Evolutionary conservation across 1,140 invertebrate genomes (phyloP).

Genomic region (Calephelis virginiensis): DNA sequence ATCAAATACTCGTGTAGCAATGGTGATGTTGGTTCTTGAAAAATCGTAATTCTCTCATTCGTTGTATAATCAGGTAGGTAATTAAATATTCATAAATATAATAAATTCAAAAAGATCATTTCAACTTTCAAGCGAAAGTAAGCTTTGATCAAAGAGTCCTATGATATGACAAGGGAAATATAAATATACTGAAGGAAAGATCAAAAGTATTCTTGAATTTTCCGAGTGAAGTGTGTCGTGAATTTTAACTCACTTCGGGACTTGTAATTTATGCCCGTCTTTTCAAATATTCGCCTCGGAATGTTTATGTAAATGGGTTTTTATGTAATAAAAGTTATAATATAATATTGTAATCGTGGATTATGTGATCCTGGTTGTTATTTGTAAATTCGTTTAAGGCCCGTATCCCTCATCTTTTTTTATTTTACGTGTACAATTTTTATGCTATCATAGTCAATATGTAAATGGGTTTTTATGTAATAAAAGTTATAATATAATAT

Average conservation of each 20-base stretch:
- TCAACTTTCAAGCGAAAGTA: slow-evolving; percentile 2
- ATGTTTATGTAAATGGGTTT: slow-evolving; percentile 8
- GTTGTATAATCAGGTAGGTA: too few relatives aligned
- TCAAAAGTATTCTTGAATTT: slow-evolving; percentile 49
- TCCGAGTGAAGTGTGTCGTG: slow-evolving; percentile 8
- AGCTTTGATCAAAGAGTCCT: slow-evolving; percentile 42
- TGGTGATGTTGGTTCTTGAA: too few relatives aligned
- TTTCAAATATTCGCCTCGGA: slow-evolving; percentile 3
- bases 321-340: neutral
- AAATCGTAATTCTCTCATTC: too few relatives aligned
- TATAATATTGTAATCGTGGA: too few relatives aligned
- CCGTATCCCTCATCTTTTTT: too few relatives aligned
- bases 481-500: too few relatives aligned
- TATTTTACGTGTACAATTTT: too few relatives aligned
- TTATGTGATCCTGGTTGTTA: too few relatives aligned
- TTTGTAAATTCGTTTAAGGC: too few relatives aligned
- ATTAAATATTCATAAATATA: neutral
- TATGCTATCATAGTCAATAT: too few relatives aligned
- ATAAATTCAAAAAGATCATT: neutral
- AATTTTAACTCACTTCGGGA: slow-evolving; percentile 5
- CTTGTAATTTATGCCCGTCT: slow-evolving; percentile 1
- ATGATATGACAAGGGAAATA: slow-evolving; percentile 48
- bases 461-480: too few relatives aligned
- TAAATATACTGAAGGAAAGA: slow-evolving; percentile 63
- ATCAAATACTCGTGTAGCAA: too few relatives aligned